phyloP scores from a whole-genome alignment of 2,888 invertebrate species.

The Acrobasis suavella region DNA sequence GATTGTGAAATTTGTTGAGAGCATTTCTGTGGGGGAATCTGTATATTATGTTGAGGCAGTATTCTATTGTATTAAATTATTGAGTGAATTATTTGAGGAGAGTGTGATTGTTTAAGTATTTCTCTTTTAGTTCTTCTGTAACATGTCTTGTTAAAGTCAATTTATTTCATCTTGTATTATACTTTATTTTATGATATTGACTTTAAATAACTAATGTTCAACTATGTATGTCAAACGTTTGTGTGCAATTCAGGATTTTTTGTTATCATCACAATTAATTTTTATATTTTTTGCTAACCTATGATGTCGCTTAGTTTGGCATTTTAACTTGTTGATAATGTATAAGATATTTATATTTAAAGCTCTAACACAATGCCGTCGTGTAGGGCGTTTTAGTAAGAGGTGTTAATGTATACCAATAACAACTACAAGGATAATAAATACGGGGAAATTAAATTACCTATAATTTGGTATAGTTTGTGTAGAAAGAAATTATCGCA shows the following conservation, averaged over 20 bases:
- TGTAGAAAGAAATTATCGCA: background rate
- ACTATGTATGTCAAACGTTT: too few relatives aligned
- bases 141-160: background rate
- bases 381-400: background rate
- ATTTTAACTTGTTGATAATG: background rate
- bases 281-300: too few relatives aligned
- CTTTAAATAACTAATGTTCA: too few relatives aligned
- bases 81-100: conserved; percentile 3
- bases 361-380: background rate
- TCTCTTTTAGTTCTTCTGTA: background rate
- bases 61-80: background rate
- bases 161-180: background rate
- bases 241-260: too few relatives aligned
- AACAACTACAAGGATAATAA: background rate
- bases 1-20: conserved; percentile 9
- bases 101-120: background rate
- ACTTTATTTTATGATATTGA: background rate
- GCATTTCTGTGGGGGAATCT: conserved; percentile 3
- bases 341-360: background rate
- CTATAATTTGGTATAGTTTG: background rate
- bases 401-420: background rate
- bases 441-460: background rate
- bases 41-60: conserved; percentile 7
- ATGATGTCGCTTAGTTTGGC: background rate
- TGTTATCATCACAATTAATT: too few relatives aligned